phyloP scores from a whole-genome alignment of 2,888 invertebrate genomes.

The Pachliopta kotzebuea region DNA sequence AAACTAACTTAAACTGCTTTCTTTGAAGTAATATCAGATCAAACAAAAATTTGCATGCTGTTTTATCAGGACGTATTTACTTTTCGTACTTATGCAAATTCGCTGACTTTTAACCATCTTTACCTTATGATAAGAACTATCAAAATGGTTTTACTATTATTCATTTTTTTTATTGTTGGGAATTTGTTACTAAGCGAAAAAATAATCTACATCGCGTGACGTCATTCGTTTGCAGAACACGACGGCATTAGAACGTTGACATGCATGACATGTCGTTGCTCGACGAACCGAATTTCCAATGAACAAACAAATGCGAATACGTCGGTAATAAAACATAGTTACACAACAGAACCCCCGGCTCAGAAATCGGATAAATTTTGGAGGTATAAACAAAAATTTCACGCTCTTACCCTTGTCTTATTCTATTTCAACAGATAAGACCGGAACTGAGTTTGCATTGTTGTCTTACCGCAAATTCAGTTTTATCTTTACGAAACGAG shows the following conservation, averaged over 20 bases:
- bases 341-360: conserved; percentile 7
- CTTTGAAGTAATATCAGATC: too few species aligned
- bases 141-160: background rate
- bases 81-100: too few species aligned
- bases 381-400: conserved; percentile 20
- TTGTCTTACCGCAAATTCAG: conserved; percentile 15
- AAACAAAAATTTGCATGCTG: too few species aligned
- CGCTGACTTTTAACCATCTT: too few species aligned
- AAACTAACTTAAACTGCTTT: too few species aligned
- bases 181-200: background rate
- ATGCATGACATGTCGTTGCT: conserved; percentile 22
- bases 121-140: too few species aligned
- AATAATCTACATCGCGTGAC: conserved; percentile 21
- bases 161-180: background rate
- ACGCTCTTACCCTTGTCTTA: conserved; percentile 7
- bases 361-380: conserved; percentile 16
- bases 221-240: conserved; percentile 31
- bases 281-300: conserved; percentile 21
- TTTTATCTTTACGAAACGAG: conserved; percentile 3
- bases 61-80: too few species aligned
- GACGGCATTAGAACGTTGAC: conserved; percentile 23
- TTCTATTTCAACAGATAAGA: conserved; percentile 22
- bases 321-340: conserved; percentile 8
- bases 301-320: conserved; percentile 24
- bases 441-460: conserved; percentile 19